phyloP scores from a whole-genome alignment of 2,113 vertebrate genomes.

The Anguilla japonica region DNA sequence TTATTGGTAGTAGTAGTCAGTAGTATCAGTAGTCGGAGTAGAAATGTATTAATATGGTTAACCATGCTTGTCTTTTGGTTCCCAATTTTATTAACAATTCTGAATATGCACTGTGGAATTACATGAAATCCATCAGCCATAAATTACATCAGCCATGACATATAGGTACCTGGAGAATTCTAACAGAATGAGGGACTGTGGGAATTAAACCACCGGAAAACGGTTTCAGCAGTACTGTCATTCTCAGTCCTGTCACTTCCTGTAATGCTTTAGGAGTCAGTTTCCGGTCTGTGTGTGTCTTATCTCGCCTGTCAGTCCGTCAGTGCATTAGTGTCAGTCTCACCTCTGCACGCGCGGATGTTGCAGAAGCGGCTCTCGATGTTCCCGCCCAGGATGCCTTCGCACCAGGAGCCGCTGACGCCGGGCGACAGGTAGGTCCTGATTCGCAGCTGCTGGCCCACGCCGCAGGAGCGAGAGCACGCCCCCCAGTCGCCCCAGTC shows the following conservation, averaged over 20 bases:
- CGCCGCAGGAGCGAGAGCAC: slow-evolving; percentile 83
- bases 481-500: slow-evolving; percentile 75
- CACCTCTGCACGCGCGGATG: slow-evolving; percentile 80
- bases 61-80: too few relatives aligned
- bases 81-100: too few relatives aligned
- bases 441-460: slow-evolving; percentile 81
- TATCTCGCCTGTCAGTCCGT: not conserved
- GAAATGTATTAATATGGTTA: too few relatives aligned
- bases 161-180: not conserved
- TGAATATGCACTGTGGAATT: too few relatives aligned
- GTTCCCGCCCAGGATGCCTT: slow-evolving; percentile 74
- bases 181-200: not conserved
- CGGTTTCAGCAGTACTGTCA: not conserved
- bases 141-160: not conserved
- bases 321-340: slow-evolving; percentile 32
- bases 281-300: not conserved
- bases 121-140: too few relatives aligned
- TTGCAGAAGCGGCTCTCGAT: slow-evolving; percentile 79
- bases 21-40: too few relatives aligned
- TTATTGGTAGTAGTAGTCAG: too few relatives aligned
- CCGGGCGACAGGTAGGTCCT: slow-evolving; percentile 75
- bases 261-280: not conserved
- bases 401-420: slow-evolving; percentile 76
- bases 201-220: not conserved
- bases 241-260: not conserved